A percentile compares a stretch with the other conserved stretches of the same genome.
Evolutionary conservation across 2,888 invertebrate genomes (phyloP).

Genomic region (Seira sanloemensis): DNA sequence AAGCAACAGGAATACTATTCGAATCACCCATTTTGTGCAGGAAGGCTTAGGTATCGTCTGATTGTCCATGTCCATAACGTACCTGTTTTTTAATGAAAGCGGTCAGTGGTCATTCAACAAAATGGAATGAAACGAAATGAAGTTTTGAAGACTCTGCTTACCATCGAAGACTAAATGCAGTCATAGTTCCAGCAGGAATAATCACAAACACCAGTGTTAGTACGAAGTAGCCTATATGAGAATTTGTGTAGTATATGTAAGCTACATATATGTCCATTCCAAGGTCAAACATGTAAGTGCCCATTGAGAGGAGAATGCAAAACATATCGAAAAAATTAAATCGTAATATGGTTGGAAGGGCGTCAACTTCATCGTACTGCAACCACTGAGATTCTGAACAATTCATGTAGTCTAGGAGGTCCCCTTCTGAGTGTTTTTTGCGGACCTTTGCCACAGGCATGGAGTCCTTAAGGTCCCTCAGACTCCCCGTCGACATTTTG

Average conservation of each 20-base stretch:
- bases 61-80: conserved; percentile 73
- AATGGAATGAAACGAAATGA: neutral
- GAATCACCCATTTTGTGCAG: conserved; percentile 72
- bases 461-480: conserved; percentile 61
- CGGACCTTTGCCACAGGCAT: conserved; percentile 59
- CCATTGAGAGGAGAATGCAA: conserved; percentile 70
- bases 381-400: conserved; percentile 70
- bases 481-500: conserved; percentile 66
- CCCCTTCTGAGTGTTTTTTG: conserved; percentile 71
- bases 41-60: conserved; percentile 71
- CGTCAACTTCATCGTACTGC: conserved; percentile 71
- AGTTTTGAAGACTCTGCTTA: conserved; percentile 42
- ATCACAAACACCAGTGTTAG: conserved; percentile 73
- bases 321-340: conserved; percentile 71
- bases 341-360: conserved; percentile 68
- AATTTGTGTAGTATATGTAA: conserved; percentile 69
- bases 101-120: neutral
- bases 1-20: conserved; percentile 70
- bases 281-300: conserved; percentile 69
- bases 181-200: conserved; percentile 73
- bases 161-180: conserved; percentile 73
- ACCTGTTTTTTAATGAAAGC: conserved; percentile 54
- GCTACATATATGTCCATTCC: conserved; percentile 72
- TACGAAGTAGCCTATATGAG: conserved; percentile 69
- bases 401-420: conserved; percentile 62